Evolutionary conservation across 1,140 invertebrate species (phyloP).

Genomic region (Elymnias hypermnestra): DNA sequence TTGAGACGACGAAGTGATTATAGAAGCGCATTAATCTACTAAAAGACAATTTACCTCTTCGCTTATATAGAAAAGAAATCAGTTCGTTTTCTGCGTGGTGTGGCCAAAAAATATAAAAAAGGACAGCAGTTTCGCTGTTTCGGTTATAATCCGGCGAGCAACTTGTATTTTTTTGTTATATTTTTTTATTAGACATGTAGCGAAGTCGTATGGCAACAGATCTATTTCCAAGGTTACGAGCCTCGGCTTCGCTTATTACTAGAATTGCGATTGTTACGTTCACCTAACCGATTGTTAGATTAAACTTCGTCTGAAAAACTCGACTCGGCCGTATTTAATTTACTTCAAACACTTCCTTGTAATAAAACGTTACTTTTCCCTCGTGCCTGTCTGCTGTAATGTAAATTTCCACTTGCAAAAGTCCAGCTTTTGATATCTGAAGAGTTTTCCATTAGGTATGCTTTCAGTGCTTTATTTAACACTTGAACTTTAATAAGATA

Average conservation of each 20-base stretch:
- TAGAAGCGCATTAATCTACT: too few relatives aligned
- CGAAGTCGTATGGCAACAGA: constrained; percentile 41
- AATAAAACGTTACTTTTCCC: constrained; percentile 58
- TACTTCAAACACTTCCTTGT: constrained; percentile 61
- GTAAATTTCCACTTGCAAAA: neutral
- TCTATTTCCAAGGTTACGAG: constrained; percentile 59
- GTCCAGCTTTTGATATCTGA: too few relatives aligned
- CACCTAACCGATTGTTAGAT: constrained; percentile 53
- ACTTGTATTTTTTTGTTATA: constrained; percentile 48
- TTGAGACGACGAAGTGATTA: too few relatives aligned
- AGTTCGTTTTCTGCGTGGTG: too few relatives aligned
- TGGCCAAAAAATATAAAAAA: constrained; percentile 37
- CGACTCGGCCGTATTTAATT: constrained; percentile 50
- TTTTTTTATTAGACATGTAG: constrained; percentile 54
- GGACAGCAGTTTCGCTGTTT: constrained; percentile 50
- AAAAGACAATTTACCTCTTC: too few relatives aligned
- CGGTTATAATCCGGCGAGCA: constrained; percentile 47
- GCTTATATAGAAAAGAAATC: too few relatives aligned
- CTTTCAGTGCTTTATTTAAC: too few relatives aligned
- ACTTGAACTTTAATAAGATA: too few relatives aligned
- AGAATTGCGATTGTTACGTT: constrained; percentile 50
- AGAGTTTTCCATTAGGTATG: too few relatives aligned
- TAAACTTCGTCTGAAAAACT: constrained; percentile 49
- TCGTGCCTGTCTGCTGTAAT: constrained; percentile 59
- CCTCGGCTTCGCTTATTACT: constrained; percentile 47